phyloP scores from a whole-genome alignment of 2,113 vertebrate genomes.

The Zonotrichia leucophrys region DNA sequence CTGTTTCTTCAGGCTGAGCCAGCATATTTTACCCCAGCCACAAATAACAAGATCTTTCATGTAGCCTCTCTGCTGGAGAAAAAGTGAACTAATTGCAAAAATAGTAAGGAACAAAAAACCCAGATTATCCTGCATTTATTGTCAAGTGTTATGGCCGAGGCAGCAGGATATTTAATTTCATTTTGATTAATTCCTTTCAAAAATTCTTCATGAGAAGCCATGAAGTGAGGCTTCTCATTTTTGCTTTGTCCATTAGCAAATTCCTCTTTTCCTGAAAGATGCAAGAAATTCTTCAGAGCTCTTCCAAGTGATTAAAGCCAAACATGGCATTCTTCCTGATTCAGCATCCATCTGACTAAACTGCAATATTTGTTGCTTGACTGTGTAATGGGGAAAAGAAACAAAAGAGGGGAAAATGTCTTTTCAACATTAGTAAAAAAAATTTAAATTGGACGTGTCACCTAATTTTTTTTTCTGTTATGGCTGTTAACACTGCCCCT shows the following conservation, averaged over 20 bases:
- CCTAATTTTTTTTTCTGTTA: background rate
- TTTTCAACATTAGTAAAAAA: background rate
- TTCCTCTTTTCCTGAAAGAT: background rate
- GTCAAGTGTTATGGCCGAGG: background rate
- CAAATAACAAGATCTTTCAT: conserved; percentile 48
- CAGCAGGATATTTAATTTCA: background rate
- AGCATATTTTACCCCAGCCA: conserved; percentile 32
- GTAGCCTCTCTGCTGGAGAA: conserved; percentile 1
- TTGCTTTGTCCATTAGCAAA: background rate
- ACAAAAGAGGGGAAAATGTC: background rate
- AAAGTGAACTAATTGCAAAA: conserved; percentile 29
- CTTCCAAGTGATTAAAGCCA: background rate
- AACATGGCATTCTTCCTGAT: background rate
- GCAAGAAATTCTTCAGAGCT: background rate
- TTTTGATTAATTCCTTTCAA: background rate
- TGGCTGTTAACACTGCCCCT: background rate
- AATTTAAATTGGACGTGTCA: fast-evolving
- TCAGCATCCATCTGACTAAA: background rate
- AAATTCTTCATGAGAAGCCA: background rate
- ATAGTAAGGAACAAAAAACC: background rate
- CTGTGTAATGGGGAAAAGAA: background rate
- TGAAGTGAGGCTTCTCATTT: background rate
- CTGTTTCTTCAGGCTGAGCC: conserved; percentile 36
- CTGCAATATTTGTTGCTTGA: background rate
- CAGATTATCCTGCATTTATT: background rate